Evolutionary conservation across 2,113 vertebrate species (phyloP), one percentile per base, ranked within the genome.

Genomic region (Deroptyus accipitrinus): DNA sequence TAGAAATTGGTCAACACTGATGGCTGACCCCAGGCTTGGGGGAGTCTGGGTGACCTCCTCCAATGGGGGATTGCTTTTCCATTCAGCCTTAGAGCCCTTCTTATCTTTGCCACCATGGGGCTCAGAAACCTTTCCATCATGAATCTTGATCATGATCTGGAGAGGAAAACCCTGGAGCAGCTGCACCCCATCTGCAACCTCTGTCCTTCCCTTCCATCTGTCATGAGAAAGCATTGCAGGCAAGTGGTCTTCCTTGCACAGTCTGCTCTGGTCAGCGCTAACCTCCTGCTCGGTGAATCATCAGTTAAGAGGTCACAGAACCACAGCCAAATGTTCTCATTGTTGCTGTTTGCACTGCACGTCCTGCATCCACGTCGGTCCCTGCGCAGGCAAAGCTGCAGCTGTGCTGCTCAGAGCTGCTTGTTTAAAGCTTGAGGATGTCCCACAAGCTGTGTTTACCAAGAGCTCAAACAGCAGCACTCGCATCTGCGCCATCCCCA

Each of bases 401-500:
- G 86, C 83, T 61, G 75, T 33, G 52, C 86, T 67, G 24, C 72
- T 46, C 4, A 0, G 37, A 49, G 55, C 14, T 3, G 1, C 52
- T 51, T 75, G 70, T 68, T 90, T 88, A 42, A 68, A n/a, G 19
- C 9, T 3, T 51, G 55, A 68, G 55, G 31, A 14, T 2, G 9
- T 84, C 24, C 69, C 9, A 1, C 0, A 7, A 31, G 64, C 64
- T 55, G 31, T 92, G 94, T 79, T 90, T 73, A 42, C 68, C n/a
- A 2, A 8, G 86, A 57, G 54, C 64, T 61, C 46, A 18, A 22
- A 7, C 17, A 51, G 67, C 57, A 68, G 67, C 2, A 0, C 70
- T 62, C 2, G 0, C 13, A 41, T 39, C 55, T 14, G 55, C 5
- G 0, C 61, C 0, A 0, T 20, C 55, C 70, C 44, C 41, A 9